These are phyloP conservation scores for Uloborus diversus DNA, from an alignment of 1,140 invertebrate species.

Conservation along the genomic window DNA sequence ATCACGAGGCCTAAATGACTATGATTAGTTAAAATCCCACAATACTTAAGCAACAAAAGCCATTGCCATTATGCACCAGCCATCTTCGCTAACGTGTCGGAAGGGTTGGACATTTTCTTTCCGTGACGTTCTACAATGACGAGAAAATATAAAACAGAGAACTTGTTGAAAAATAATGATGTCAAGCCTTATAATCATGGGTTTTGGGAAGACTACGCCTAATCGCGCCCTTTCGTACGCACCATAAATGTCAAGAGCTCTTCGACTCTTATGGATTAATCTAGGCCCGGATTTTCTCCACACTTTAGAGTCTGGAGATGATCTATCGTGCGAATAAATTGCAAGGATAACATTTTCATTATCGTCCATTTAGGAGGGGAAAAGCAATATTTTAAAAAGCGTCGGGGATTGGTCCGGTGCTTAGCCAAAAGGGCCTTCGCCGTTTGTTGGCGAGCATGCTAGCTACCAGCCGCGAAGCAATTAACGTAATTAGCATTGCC, in stretches of 20 bases:
- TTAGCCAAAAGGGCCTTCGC: too few relatives aligned
- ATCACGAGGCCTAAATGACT: slow-evolving; percentile 2
- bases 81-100: neutral
- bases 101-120: slow-evolving; percentile 29
- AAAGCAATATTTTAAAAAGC: neutral
- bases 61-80: too few relatives aligned
- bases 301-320: neutral
- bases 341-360: slow-evolving; percentile 21
- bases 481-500: too few relatives aligned
- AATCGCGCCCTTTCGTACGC: slow-evolving; percentile 11
- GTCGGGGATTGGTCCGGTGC: too few relatives aligned
- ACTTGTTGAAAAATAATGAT: slow-evolving; percentile 44
- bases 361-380: neutral
- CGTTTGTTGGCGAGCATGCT: too few relatives aligned
- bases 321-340: slow-evolving; percentile 24
- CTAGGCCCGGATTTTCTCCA: neutral
- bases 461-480: too few relatives aligned
- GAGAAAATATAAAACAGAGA: slow-evolving; percentile 27
- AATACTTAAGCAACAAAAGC: slow-evolving; percentile 11
- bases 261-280: slow-evolving; percentile 11
- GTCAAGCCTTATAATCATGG: slow-evolving; percentile 24
- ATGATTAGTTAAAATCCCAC: slow-evolving; percentile 3
- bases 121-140: slow-evolving; percentile 17
- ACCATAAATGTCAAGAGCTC: slow-evolving; percentile 35
- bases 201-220: slow-evolving; percentile 31